phyloP scores from a whole-genome alignment of 2,888 invertebrate species.

The Tiliacea citrago region DNA sequence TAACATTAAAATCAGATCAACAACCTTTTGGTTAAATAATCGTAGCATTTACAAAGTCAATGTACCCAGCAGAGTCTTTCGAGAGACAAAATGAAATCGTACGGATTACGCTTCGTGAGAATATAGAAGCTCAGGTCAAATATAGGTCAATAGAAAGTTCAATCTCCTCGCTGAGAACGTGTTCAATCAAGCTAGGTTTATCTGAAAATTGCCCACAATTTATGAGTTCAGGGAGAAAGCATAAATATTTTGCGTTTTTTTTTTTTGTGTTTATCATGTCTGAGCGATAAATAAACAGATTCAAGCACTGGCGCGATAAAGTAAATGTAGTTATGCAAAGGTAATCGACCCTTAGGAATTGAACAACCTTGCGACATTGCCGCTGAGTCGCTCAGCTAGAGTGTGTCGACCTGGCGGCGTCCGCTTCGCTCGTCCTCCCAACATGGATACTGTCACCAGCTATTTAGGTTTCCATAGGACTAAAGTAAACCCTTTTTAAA shows the following conservation, averaged over 20 bases:
- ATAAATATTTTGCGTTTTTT: constrained; percentile 27
- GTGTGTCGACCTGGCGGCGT: constrained; percentile 73
- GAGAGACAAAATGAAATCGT: constrained; percentile 41
- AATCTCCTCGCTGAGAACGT: constrained; percentile 42
- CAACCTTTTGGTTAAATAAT: too few species aligned
- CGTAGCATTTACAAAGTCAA: constrained; percentile 41
- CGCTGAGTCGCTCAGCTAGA: constrained; percentile 58
- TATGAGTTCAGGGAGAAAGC: constrained; percentile 13
- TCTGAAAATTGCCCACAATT: constrained; percentile 26
- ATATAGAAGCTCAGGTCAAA: constrained; percentile 56
- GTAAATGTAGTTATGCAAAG: constrained; percentile 60
- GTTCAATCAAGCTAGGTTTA: constrained; percentile 42
- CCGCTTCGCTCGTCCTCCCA: constrained; percentile 63
- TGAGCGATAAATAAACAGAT: constrained; percentile 61
- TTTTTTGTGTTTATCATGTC: constrained; percentile 44
- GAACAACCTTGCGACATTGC: constrained; percentile 76
- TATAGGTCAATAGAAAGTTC: constrained; percentile 63
- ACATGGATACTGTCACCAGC: constrained; percentile 53
- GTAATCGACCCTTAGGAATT: constrained; percentile 69
- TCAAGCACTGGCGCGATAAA: constrained; percentile 56
- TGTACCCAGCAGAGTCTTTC: constrained; percentile 37
- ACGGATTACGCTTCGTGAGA: constrained; percentile 44
- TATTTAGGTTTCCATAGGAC: constrained; percentile 33
- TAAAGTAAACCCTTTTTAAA: neutral
- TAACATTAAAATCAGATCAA: constrained; percentile 28